phyloP scores from a whole-genome alignment of 2,113 vertebrate species.

The Erpornis zantholeuca region DNA sequence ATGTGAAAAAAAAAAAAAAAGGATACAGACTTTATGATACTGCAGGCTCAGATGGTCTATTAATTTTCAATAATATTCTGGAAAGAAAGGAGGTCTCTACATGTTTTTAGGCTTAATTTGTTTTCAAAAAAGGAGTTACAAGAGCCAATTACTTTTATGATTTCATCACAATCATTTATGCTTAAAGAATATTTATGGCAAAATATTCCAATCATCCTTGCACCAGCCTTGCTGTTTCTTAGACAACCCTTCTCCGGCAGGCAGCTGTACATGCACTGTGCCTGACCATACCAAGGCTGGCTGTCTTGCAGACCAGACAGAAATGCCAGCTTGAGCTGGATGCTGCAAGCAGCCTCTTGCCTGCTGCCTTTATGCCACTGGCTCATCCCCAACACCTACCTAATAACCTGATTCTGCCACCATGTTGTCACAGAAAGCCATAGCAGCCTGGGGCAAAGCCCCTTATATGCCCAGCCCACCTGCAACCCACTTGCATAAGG shows the following conservation, averaged over 20 bases:
- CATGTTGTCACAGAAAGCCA: neutral
- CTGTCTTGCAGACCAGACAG: neutral
- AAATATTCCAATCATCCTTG: neutral
- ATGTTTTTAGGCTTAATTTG: neutral
- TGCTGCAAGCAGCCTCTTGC: neutral
- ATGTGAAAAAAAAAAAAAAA: neutral
- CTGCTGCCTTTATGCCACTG: neutral
- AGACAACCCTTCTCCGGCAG: neutral
- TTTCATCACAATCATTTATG: neutral
- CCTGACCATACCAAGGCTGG: neutral
- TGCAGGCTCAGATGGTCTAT: conserved; percentile 30
- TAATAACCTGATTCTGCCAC: neutral
- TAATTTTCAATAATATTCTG: conserved; percentile 44
- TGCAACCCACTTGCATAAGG: neutral
- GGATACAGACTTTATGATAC: neutral
- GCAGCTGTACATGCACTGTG: neutral
- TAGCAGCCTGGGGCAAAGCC: neutral
- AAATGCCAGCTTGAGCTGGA: neutral
- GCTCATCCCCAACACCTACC: neutral
- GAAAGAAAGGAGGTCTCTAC: neutral
- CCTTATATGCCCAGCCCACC: neutral
- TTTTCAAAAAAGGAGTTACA: neutral
- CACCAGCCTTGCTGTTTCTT: neutral
- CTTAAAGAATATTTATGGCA: neutral
- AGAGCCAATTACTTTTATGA: neutral